Evolutionary conservation across 2,888 invertebrate genomes (phyloP), one percentile per base, ranked within the genome.

Genomic region (Leptinotarsa haldemani): DNA sequence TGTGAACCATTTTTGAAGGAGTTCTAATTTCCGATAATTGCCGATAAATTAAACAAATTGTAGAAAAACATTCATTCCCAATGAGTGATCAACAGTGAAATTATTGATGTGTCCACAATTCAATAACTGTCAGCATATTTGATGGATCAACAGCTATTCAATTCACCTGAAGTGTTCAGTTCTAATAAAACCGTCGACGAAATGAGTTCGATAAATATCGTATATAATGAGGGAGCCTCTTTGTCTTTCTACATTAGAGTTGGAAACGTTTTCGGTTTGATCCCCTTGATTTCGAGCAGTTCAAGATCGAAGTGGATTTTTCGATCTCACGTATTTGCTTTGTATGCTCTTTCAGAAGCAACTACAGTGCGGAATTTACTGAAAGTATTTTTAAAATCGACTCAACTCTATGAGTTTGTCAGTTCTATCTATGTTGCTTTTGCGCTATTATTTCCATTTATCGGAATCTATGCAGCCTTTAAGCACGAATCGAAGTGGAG

Each of bases 221-320:
- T 1, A 3, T 4, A n/a, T 20, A 53, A n/a, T 53, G 18, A 53
- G 18, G 20, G 53, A 16, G 18, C 5, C 20, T 18, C 7, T 18
- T 9, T 18, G 3, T 53, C 53, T n/a, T n/a, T 53, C 9, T 53
- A 18, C 18, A 20, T 53, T 18, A 53, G 18, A 53, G 18, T 53
- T 16, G 53, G 53, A 5, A 53, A 53, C 53, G 9, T n/a, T 53
- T 53, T 53, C 20, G n/a, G 53, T 20, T 53, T 53, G 20, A n/a
- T 20, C 1, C 53, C 53, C 3, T 12, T 53, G 16, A 18, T 53
- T 16, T 20, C 53, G 25, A n/a, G n/a, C 12, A 30, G 61, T n/a
- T n/a, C 30, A n/a, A 30, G 30, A 61, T 30, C 25, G 30, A 30
- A 61, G 13, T 30, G 25, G 61, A 30, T 61, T 61, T 61, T 61